Evolutionary conservation across 1,140 invertebrate genomes (phyloP).

Genomic region (Euura lappo): DNA sequence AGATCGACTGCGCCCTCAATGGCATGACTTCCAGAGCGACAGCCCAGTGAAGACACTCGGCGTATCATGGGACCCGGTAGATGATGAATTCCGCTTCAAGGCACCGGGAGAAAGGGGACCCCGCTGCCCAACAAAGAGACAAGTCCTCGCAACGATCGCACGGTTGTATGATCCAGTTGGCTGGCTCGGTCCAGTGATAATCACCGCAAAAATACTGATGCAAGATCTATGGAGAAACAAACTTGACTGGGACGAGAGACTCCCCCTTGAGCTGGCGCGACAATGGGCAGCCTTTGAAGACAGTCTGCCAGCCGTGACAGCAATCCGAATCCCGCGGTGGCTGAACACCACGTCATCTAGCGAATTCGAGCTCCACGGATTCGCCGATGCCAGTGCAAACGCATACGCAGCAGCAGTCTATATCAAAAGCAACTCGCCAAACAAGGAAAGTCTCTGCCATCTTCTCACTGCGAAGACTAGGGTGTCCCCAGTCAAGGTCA

Average conservation of each 20-base stretch:
- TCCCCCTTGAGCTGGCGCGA: slow-evolving; percentile 25
- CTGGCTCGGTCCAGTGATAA: slow-evolving; percentile 40
- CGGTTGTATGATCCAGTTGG: slow-evolving; percentile 45
- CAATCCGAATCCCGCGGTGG: no score
- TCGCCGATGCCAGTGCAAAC: slow-evolving; percentile 33
- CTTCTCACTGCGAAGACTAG: slow-evolving; percentile 24
- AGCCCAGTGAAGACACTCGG: slow-evolving; percentile 30
- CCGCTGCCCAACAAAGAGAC: slow-evolving; percentile 41
- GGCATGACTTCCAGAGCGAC: slow-evolving; percentile 26
- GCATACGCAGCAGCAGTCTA: slow-evolving; percentile 33
- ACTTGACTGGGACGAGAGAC: slow-evolving; percentile 42
- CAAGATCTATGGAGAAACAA: slow-evolving; percentile 40
- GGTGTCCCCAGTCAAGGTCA: slow-evolving; percentile 28
- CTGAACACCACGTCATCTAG: no score
- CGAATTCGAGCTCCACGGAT: no score
- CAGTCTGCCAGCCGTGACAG: no score
- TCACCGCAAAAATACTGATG: slow-evolving; percentile 43
- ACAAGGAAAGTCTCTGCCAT: background rate
- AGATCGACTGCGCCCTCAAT: background rate
- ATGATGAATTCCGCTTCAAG: no score
- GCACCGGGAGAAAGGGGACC: background rate
- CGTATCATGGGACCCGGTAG: no score
- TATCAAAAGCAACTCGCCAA: slow-evolving; percentile 17
- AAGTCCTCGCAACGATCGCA: slow-evolving; percentile 40
- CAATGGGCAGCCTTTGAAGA: no score